These are phyloP conservation scores for Gallinago jamesoni DNA, from an alignment of 2,113 vertebrate species.

Conservation along the genomic window DNA sequence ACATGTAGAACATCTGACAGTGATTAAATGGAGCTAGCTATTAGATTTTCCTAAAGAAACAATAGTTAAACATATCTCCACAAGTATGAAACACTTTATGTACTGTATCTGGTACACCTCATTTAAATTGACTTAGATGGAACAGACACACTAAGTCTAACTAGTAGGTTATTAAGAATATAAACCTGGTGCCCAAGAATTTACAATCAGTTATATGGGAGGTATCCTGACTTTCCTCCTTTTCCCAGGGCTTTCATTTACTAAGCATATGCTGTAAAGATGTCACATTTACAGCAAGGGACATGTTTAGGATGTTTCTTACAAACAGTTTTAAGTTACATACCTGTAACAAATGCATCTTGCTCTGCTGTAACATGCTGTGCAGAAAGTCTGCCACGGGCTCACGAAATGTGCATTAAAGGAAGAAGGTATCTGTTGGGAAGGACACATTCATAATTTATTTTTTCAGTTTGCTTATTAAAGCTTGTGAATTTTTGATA, in stretches of 20 bases:
- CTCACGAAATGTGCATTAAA: neutral
- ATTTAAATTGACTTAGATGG: slow-evolving; percentile 87
- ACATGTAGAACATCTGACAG: slow-evolving; percentile 82
- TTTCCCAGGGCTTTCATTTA: slow-evolving; percentile 69
- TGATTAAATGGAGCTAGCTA: slow-evolving; percentile 85
- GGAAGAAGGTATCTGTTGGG: neutral
- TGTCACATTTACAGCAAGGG: slow-evolving; percentile 80
- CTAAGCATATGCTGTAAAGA: slow-evolving; percentile 81
- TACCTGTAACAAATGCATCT: slow-evolving; percentile 46
- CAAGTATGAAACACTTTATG: slow-evolving; percentile 81
- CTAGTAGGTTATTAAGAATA: slow-evolving; percentile 84
- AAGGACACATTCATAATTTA: neutral
- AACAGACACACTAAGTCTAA: slow-evolving; percentile 73
- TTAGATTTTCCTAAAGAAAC: slow-evolving; percentile 83
- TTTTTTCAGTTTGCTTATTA: neutral
- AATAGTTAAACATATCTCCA: slow-evolving; percentile 81
- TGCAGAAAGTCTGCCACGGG: neutral
- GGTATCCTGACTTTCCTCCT: slow-evolving; percentile 68
- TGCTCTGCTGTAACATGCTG: neutral
- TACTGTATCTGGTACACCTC: slow-evolving; percentile 85
- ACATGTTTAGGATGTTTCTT: slow-evolving; percentile 71
- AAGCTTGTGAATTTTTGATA: neutral
- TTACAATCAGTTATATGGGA: slow-evolving; percentile 83
- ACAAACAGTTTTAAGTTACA: slow-evolving; percentile 71
- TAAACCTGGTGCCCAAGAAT: slow-evolving; percentile 83